Evolutionary conservation across 1,140 invertebrate species (phyloP).

Genomic region (Lamellibrachia luymesi): DNA sequence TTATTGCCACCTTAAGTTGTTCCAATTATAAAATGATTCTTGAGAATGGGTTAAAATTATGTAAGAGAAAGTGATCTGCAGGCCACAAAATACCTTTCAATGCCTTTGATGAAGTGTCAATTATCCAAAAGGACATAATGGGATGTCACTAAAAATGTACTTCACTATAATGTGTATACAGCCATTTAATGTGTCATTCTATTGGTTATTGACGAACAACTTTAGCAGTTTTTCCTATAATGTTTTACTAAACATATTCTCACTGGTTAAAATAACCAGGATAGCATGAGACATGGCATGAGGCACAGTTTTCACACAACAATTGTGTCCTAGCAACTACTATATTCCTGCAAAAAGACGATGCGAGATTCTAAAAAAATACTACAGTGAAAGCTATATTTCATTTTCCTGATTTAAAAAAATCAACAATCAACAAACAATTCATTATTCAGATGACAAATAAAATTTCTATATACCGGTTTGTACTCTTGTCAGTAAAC

Average conservation of each 20-base stretch:
- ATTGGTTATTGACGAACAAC: background rate
- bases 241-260: background rate
- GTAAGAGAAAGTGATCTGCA: background rate
- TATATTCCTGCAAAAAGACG: background rate
- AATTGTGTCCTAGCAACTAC: background rate
- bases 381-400: background rate
- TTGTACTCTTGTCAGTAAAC: no score
- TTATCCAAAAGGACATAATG: background rate
- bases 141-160: background rate
- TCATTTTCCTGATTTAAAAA: background rate
- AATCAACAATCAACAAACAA: background rate
- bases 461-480: background rate
- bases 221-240: background rate
- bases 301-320: background rate
- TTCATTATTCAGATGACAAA: background rate
- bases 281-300: background rate
- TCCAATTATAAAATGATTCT: no score
- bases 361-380: background rate
- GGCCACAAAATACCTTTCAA: background rate
- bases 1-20: background rate
- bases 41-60: background rate
- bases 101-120: background rate
- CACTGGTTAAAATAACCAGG: background rate
- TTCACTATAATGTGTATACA: background rate
- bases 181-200: no score